These are phyloP conservation scores for Antitype chi DNA, from an alignment of 2,888 invertebrate genomes.

Conservation along the genomic window DNA sequence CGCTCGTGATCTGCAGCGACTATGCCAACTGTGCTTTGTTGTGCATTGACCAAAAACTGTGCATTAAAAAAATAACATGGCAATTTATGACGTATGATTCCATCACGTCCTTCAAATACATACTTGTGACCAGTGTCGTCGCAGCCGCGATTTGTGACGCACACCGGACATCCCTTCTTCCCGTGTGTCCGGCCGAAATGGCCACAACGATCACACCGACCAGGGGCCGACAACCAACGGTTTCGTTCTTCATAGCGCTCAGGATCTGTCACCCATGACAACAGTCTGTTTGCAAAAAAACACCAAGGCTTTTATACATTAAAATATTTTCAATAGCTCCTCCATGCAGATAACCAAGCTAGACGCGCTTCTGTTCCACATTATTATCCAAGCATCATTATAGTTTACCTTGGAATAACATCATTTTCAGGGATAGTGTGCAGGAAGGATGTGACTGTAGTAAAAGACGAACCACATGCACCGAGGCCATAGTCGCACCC, in stretches of 20 bases:
- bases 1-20: too few species aligned
- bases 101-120: too few species aligned
- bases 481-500: slow-evolving; percentile 96
- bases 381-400: background rate
- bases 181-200: slow-evolving; percentile 93
- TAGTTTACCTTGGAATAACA: slow-evolving; percentile 91
- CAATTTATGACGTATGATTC: too few species aligned
- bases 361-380: too few species aligned
- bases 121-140: slow-evolving; percentile 91
- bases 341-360: too few species aligned
- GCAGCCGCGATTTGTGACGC: slow-evolving; percentile 92
- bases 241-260: slow-evolving; percentile 89
- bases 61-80: too few species aligned
- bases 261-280: slow-evolving; percentile 92
- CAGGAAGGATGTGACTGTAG: slow-evolving; percentile 93
- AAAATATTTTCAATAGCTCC: too few species aligned
- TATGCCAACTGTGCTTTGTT: too few species aligned
- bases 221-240: slow-evolving; percentile 89
- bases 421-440: slow-evolving; percentile 91
- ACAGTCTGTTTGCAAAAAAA: slow-evolving; percentile 82
- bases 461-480: slow-evolving; percentile 94
- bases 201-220: slow-evolving; percentile 93
- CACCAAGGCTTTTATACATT: too few species aligned
- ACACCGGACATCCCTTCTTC: slow-evolving; percentile 92
- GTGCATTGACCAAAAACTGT: too few species aligned